phyloP scores from a whole-genome alignment of 2,797 vertebrate genomes.

The Phaenicophaeus curvirostris region DNA sequence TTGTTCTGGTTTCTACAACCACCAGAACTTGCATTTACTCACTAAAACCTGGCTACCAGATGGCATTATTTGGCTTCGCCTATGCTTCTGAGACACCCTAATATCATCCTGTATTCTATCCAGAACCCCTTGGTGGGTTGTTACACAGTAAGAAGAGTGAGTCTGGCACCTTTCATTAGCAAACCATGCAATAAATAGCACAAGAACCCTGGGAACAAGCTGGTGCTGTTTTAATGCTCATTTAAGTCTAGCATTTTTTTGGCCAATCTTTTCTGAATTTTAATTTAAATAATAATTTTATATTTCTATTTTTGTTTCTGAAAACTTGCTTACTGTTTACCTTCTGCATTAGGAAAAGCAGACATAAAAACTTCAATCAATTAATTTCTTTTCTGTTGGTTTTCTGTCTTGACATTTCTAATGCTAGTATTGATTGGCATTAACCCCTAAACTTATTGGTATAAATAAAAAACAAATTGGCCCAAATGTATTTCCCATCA shows the following conservation, averaged over 20 bases:
- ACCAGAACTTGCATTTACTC: conserved; percentile 26
- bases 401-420: background rate
- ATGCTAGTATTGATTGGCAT: background rate
- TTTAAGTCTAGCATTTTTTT: conserved; percentile 48
- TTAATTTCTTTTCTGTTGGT: background rate
- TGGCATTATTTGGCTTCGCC: conserved; percentile 56
- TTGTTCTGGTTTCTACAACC: background rate
- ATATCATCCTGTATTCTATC: conserved; percentile 47
- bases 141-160: conserved; percentile 38
- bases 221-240: conserved; percentile 65
- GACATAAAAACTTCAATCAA: background rate
- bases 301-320: conserved; percentile 33
- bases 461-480: background rate
- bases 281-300: background rate
- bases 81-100: conserved; percentile 34
- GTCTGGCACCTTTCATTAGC: conserved; percentile 62
- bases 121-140: conserved; percentile 56
- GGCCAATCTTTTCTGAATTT: conserved; percentile 11
- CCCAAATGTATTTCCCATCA: background rate
- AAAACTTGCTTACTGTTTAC: background rate
- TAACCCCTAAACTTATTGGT: background rate
- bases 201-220: conserved; percentile 24
- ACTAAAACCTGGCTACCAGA: conserved; percentile 62
- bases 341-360: background rate
- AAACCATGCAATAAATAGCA: conserved; percentile 44